Percentiles rank a stretch among this genome's conserved stretches.
phyloP scores from a whole-genome alignment of 2,797 vertebrate genomes.

The Oophaga sylvatica region DNA sequence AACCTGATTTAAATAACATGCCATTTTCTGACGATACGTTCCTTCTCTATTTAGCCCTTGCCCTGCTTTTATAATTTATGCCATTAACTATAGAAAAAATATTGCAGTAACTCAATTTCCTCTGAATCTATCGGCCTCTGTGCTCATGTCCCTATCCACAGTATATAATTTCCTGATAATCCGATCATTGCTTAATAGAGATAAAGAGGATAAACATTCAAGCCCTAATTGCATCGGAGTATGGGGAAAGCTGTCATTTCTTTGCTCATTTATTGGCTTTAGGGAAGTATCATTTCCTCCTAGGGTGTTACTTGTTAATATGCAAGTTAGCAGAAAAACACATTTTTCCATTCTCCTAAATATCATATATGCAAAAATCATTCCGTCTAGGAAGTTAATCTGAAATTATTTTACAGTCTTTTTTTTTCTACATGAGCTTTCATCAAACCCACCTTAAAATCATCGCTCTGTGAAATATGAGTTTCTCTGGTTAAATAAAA shows the following conservation, averaged over 20 bases:
- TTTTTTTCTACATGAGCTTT: slow-evolving; percentile 56
- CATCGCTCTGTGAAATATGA: slow-evolving; percentile 62
- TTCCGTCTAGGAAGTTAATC: slow-evolving; percentile 55
- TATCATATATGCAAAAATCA: slow-evolving; percentile 59
- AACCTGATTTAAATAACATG: background rate
- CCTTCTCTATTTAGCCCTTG: background rate
- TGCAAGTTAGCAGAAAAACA: slow-evolving; percentile 61
- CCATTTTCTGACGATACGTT: background rate
- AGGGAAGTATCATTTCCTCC: slow-evolving; percentile 56
- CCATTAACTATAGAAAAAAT: background rate
- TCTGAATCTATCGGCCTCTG: slow-evolving; percentile 1
- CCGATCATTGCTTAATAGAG: slow-evolving; percentile 44
- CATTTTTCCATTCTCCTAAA: slow-evolving; percentile 59
- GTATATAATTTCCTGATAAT: slow-evolving; percentile 41
- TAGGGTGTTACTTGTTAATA: slow-evolving; percentile 59
- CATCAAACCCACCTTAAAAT: slow-evolving; percentile 61
- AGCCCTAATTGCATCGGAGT: slow-evolving; percentile 28
- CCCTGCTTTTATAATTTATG: background rate
- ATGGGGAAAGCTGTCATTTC: slow-evolving; percentile 48
- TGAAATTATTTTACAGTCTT: slow-evolving; percentile 61
- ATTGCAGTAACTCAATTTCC: too few relatives aligned
- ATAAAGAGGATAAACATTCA: slow-evolving; percentile 40
- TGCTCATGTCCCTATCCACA: slow-evolving; percentile 5
- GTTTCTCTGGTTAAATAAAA: slow-evolving; percentile 60
- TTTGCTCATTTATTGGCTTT: slow-evolving; percentile 54